Evolutionary conservation across 1,140 invertebrate genomes (phyloP), one percentile per base, ranked within the genome.

Genomic region (Zaprionus lachaisei): DNA sequence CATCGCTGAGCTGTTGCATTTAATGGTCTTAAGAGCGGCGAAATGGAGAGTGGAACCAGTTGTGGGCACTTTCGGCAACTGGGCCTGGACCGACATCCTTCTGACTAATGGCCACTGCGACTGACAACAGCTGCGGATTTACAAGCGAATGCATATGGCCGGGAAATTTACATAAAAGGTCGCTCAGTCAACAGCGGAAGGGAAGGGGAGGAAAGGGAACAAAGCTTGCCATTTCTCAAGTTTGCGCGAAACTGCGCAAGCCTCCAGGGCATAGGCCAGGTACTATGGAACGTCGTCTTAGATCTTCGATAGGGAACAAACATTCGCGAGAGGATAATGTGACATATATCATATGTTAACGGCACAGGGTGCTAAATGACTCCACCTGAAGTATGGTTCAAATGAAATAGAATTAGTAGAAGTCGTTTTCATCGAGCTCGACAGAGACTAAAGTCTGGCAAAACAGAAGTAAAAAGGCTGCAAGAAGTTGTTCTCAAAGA

Each of bases 41-140:
- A 14, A 38, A 34, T 20, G 28, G 58, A 47, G 61, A 51, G 62
- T 65, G 63, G n/a, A 49, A 63, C 57, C 57, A 66, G 56, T 69
- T 67, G 56, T 47, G 70, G 79, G 26, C 82, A 79, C 75, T 86
- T 82, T 67, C 74, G 72, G 67, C 77, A 57, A 55, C 63, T 55
- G 63, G 0, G 41, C 38, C 38, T 41, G 38, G n/a, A 51, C 47
- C 22, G 12, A 6, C 17, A 12, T 5, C 38, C 17, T 20, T 1
- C 47, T 51, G 47, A 51, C 47, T 85, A 85, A 85, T 85, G 83
- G 83, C 75, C 76, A 76, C 79, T 86, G 82, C 71, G 79, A 72
- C 82, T 86, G 79, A 86, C 83, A 85, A 80, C 83, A 86, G 83
- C 78, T 86, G 84, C 68, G 84, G 85, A 89, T 90, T 84, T 90